Conservation (phyloP, 2,113 vertebrate species). For the Peucedramus taeniatus region DNA sequence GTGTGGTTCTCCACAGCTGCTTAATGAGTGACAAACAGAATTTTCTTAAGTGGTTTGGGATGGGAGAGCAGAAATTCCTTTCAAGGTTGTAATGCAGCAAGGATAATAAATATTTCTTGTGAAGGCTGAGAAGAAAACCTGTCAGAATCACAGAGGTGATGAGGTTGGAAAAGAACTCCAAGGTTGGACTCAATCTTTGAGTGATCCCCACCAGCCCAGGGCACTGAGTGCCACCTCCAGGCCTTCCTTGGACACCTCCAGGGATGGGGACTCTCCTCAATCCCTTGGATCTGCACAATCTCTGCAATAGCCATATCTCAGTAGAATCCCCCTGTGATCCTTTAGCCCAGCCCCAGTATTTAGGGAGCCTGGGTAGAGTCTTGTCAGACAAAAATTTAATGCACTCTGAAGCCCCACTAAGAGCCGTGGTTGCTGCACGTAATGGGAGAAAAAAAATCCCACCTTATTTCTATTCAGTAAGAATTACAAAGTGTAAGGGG, state of each 20-base stretch:
- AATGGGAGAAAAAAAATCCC: neutral
- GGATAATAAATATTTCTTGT: neutral
- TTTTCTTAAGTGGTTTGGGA: neutral
- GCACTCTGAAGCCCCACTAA: neutral
- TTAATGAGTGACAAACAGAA: neutral
- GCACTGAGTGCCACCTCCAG: neutral
- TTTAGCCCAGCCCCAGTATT: neutral
- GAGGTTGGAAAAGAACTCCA: neutral
- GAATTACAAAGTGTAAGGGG: neutral
- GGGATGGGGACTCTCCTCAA: neutral
- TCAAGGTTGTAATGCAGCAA: neutral
- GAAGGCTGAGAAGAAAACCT: neutral
- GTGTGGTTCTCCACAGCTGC: neutral
- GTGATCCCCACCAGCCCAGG: neutral
- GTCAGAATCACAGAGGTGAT: neutral
- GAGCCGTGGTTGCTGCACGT: neutral
- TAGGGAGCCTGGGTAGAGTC: neutral
- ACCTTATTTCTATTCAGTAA: neutral
- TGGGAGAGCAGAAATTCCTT: neutral
- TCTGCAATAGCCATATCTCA: rapidly evolving
- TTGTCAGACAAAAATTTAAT: neutral
- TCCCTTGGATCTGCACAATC: neutral
- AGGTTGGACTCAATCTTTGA: neutral
- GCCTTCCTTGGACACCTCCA: neutral
- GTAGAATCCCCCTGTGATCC: neutral